Evolutionary conservation across 2,113 vertebrate genomes (phyloP).

Genomic region (Cacatua alba): DNA sequence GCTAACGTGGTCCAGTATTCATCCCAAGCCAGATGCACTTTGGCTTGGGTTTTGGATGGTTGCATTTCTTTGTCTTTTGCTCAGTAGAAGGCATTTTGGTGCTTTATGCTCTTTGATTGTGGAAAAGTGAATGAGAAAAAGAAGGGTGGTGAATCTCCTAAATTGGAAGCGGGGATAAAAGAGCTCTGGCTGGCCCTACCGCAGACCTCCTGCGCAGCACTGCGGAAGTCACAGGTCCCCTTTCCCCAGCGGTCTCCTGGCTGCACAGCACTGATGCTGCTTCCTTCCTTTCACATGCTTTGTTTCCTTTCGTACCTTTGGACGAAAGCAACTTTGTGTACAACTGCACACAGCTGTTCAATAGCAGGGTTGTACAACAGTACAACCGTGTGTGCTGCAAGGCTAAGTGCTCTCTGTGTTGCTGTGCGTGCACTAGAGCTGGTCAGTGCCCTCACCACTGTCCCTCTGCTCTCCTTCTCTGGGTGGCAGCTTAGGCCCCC

Average conservation of each 20-base stretch:
- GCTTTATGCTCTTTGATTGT: conserved; percentile 9
- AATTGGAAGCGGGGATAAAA: background rate
- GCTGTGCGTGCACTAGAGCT: rapidly evolving
- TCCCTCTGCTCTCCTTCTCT: background rate
- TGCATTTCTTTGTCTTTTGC: conserved; percentile 59
- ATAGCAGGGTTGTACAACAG: background rate
- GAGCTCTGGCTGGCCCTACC: background rate
- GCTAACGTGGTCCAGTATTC: conserved; percentile 39
- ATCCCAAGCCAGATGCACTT: conserved; percentile 39
- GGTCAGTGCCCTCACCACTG: background rate
- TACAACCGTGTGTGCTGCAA: rapidly evolving
- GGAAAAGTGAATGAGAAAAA: background rate
- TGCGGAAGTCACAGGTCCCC: background rate
- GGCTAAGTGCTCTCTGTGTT: background rate
- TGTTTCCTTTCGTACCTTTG: background rate
- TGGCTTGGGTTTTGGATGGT: conserved; percentile 41
- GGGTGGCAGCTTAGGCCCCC: rapidly evolving
- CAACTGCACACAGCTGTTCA: background rate
- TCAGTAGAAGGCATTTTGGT: conserved; percentile 27
- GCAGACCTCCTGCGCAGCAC: background rate
- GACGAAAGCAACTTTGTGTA: background rate
- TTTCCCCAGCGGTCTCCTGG: background rate
- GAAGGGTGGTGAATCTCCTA: background rate
- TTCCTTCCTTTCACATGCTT: background rate
- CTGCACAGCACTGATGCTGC: background rate